These are phyloP conservation scores for Chirona hameri DNA, from an alignment of 2,888 invertebrate genomes.

Conservation along the genomic window DNA sequence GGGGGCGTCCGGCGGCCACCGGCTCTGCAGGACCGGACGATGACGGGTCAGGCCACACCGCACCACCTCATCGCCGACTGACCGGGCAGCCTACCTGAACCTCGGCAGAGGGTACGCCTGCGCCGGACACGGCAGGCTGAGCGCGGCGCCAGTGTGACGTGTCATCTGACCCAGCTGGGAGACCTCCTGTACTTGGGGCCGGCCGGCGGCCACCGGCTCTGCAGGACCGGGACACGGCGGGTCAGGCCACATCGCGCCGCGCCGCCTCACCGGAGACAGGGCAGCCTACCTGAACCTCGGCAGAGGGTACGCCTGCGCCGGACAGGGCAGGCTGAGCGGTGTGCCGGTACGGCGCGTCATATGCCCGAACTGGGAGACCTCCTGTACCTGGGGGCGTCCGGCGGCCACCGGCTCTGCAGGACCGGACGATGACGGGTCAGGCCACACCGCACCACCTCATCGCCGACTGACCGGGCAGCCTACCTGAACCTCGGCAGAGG, in stretches of 20 bases:
- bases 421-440: neutral
- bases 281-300: constrained; percentile 67
- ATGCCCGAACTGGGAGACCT: neutral
- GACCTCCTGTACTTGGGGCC: neutral
- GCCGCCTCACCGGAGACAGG: too few relatives aligned
- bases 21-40: neutral
- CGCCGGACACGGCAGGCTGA: constrained; percentile 65
- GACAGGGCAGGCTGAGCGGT: constrained; percentile 61
- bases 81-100: constrained; percentile 62
- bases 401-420: neutral
- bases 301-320: constrained; percentile 68
- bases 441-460: neutral
- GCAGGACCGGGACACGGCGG: neutral
- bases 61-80: too few relatives aligned
- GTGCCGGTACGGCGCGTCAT: neutral
- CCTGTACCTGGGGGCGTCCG: neutral
- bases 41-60: neutral
- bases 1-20: neutral
- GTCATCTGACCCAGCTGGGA: constrained; percentile 30
- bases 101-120: constrained; percentile 67
- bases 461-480: too few relatives aligned
- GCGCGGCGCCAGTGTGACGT: constrained; percentile 42
- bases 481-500: constrained; percentile 69
- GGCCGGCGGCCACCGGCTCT: neutral
- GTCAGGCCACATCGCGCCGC: neutral